These are phyloP conservation scores for Marronus borbonicus DNA, from an alignment of 2,888 invertebrate genomes.

Conservation along the genomic window DNA sequence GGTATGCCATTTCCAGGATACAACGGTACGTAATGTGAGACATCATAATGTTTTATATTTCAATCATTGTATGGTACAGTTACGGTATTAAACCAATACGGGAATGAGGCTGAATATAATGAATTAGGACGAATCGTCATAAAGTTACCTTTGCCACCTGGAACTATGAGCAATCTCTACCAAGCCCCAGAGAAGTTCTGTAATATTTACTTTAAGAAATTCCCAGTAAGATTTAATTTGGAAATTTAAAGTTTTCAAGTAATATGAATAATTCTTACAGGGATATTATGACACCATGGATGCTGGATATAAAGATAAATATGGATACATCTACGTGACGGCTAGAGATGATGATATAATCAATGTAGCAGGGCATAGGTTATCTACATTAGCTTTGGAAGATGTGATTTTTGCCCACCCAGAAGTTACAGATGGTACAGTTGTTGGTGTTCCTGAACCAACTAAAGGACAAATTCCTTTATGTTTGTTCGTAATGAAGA, in stretches of 20 bases:
- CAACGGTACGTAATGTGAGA: constrained; percentile 75
- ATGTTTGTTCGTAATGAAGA: constrained; percentile 87
- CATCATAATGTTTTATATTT: neutral
- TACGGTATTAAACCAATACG: constrained; percentile 78
- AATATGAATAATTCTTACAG: constrained; percentile 68
- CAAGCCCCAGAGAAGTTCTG: constrained; percentile 85
- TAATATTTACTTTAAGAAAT: constrained; percentile 86
- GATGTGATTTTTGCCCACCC: constrained; percentile 92
- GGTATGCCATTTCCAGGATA: constrained; percentile 94
- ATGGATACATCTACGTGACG: constrained; percentile 90
- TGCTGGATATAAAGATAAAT: constrained; percentile 88
- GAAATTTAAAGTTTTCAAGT: neutral
- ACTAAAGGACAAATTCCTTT: constrained; percentile 94
- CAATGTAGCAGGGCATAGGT: constrained; percentile 94
- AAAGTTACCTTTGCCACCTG: constrained; percentile 92
- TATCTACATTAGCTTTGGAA: constrained; percentile 92
- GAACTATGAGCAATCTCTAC: constrained; percentile 88
- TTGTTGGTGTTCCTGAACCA: constrained; percentile 90
- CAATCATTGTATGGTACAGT: constrained; percentile 70
- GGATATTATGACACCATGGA: constrained; percentile 97
- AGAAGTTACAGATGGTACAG: constrained; percentile 88
- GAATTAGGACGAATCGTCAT: constrained; percentile 89
- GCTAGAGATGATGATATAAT: constrained; percentile 96
- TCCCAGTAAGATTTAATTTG: constrained; percentile 75
- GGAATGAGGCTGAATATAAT: constrained; percentile 77